Evolutionary conservation across 2,797 vertebrate species (phyloP).

Genomic region (Novumbra hubbsi): DNA sequence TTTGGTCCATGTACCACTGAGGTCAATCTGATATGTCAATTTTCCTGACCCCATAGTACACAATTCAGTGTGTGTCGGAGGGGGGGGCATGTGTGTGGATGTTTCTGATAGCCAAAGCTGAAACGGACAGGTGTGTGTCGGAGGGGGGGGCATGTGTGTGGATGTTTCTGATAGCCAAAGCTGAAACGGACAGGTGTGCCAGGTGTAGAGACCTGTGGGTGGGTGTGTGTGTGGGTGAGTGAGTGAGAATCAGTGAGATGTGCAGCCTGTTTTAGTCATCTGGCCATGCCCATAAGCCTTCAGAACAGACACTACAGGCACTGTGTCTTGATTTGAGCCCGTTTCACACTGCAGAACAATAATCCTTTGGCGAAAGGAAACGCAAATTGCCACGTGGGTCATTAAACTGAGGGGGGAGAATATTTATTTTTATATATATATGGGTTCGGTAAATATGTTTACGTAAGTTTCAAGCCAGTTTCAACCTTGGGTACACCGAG

Average conservation of each 20-base stretch:
- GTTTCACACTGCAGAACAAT: too few relatives aligned
- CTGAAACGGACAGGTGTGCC: neutral
- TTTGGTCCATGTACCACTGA: neutral
- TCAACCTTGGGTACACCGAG: too few relatives aligned
- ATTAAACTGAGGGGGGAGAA: too few relatives aligned
- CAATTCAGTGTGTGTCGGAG: neutral
- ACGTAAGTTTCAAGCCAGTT: too few relatives aligned
- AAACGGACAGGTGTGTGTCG: neutral
- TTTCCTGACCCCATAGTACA: neutral
- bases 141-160: neutral
- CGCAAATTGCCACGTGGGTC: too few relatives aligned
- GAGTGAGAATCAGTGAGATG: constrained; percentile 1
- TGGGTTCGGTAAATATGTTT: too few relatives aligned
- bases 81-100: neutral
- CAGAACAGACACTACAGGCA: constrained; percentile 3
- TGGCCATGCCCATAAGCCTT: neutral
- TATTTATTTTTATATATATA: too few relatives aligned
- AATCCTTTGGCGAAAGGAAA: too few relatives aligned
- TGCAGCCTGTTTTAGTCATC: neutral
- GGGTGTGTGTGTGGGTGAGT: constrained; percentile 19
- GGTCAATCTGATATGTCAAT: too few relatives aligned
- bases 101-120: neutral
- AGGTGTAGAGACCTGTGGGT: constrained; percentile 12
- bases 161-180: neutral
- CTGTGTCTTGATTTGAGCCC: too few relatives aligned